These are phyloP conservation scores for Erpetoichthys calabaricus DNA, from an alignment of 2,797 vertebrate genomes.

Conservation along the genomic window DNA sequence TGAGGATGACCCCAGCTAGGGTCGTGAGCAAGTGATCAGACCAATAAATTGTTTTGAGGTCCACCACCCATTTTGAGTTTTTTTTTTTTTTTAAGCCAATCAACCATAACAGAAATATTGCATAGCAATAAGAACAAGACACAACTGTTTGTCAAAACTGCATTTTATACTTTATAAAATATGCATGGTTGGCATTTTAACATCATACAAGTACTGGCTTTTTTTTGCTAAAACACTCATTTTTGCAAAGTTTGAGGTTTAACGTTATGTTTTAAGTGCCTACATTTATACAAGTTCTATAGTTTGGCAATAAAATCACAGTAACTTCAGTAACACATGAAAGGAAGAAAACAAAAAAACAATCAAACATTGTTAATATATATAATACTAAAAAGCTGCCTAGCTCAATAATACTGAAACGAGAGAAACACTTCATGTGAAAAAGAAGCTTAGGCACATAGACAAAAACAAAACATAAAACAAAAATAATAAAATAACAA, in stretches of 20 bases:
- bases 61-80: too few relatives aligned
- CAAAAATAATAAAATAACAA: conserved; percentile 41
- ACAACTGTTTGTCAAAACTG: conserved; percentile 7
- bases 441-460: conserved; percentile 45
- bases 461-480: conserved; percentile 27
- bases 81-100: too few relatives aligned
- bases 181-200: conserved; percentile 19
- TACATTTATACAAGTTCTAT: conserved; percentile 31
- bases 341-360: conserved; percentile 17
- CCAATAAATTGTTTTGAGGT: too few relatives aligned
- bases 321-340: conserved; percentile 31
- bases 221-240: conserved; percentile 11
- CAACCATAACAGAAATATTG: too few relatives aligned
- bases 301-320: conserved; percentile 46
- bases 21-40: too few relatives aligned
- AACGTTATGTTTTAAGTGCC: conserved; percentile 31
- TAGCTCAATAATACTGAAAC: conserved; percentile 71
- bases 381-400: conserved; percentile 46
- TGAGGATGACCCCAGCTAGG: too few relatives aligned
- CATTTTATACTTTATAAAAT: conserved; percentile 30
- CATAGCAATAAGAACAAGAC: not conserved
- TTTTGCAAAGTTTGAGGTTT: conserved; percentile 11
- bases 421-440: conserved; percentile 50
- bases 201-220: conserved; percentile 10
- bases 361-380: conserved; percentile 7